Evolutionary conservation across 2,113 vertebrate genomes (phyloP), one percentile per base, ranked within the genome.

Genomic region (Indri indri): DNA sequence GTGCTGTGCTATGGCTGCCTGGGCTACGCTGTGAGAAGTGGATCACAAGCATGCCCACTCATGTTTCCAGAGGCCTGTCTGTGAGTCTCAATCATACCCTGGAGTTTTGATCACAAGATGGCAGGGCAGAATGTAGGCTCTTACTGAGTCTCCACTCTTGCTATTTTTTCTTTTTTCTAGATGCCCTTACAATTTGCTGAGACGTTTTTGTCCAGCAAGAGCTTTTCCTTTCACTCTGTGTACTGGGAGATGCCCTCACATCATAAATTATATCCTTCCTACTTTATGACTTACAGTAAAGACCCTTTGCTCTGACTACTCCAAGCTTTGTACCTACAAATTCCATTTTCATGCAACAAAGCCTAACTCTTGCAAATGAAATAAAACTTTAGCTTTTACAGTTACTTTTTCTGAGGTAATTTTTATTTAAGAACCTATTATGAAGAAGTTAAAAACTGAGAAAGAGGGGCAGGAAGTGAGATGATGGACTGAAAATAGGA

Each of bases 381-480:
- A 65, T 71, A 93, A 57, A 88, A 6, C 27, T 87, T n/a, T 66
- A 68, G 25, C 37, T 88, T 22, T 93, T 77, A 83, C 20, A n/a
- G 12, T 74, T 90, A 40, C 32, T 84, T 65, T 88, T 30, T 63
- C n/a, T 63, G n/a, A 88, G 91, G 70, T 91, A 68, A 61, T 37
- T 88, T 83, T 83, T 52, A 50, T 50, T 96, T 74, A 47, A 81
- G 73, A 93, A 25, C 11, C 14, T 86, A 50, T 65, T 9, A 27
- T 85, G 66, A 91, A 50, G 66, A 95, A 93, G 34, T 91, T 91
- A 59, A 86, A 91, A 91, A 80, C 52, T 22, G 59, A 90, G 32
- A 25, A 94, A 90, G 32, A 32, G 11, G n/a, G 32, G 6, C 20
- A 65, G 57, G 30, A 32, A 59, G 16, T 27, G 47, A 93, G 61